Evolutionary conservation across 2,113 vertebrate genomes (phyloP), one percentile per base, ranked within the genome.

Genomic region (Brachypteracias leptosomus): DNA sequence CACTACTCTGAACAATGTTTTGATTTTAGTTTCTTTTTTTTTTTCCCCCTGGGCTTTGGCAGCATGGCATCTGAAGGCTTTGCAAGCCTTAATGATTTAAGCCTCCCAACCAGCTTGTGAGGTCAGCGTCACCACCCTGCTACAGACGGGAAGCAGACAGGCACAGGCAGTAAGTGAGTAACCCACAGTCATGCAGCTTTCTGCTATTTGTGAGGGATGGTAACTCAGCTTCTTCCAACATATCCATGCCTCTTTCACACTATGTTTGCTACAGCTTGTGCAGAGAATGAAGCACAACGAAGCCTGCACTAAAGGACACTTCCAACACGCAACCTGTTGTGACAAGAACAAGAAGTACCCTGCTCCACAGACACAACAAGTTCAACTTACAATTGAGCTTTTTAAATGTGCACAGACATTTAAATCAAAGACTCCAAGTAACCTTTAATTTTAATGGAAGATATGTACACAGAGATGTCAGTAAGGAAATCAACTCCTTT

Each of bases 1-100:
- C 47, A 51, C 57, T 49, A 74, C 79, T 92, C 67, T 16, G 35
- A 95, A 86, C 62, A 92, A 78, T 77, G 75, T 88, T 93, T 93
- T 93, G 59, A 86, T 93, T 93, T 96, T 79, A 1, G 1, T 66
- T 92, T 66, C 25, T 70, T 61, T 36, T 22, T 59, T 46, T 28
- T 16, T 3, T 10, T 16, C 0, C 46, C 13, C 47, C 24, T 16
- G 40, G 90, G 89, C 89, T 92, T 96, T 46, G 67, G 68, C 79
- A 90, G 61, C 55, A 46, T 0, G 5, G 59, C 68, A 86, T 77
- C 49, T 35, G 63, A 92, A 94, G 55, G 38, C 47, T 93, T 93
- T 3, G 2, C 46, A 59, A 92, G 57, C 61, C 68, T 78, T 59
- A 63, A 92, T 13, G 47, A 88, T 67, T 79, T 55, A 88, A 92